phyloP scores from a whole-genome alignment of 2,888 invertebrate genomes.

The Drosophila buzzatii region DNA sequence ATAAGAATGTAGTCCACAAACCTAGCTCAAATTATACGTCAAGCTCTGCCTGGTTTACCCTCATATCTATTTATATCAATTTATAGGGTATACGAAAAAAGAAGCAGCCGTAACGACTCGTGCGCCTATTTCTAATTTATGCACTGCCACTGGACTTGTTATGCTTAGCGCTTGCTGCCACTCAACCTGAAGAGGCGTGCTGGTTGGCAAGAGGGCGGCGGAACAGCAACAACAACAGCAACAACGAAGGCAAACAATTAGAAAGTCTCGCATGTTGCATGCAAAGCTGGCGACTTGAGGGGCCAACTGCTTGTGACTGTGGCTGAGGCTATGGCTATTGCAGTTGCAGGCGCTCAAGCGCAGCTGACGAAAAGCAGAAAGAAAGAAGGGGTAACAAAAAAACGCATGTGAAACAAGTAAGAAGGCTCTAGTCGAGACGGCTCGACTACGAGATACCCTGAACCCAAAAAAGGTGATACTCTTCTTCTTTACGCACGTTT shows the following conservation, averaged over 20 bases:
- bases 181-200: slow-evolving; percentile 21
- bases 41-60: neutral
- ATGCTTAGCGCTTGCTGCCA: slow-evolving; percentile 57
- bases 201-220: neutral
- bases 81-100: slow-evolving; percentile 18
- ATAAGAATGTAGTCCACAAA: neutral
- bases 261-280: slow-evolving; percentile 76
- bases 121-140: slow-evolving; percentile 76
- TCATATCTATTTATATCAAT: no score
- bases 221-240: slow-evolving; percentile 29
- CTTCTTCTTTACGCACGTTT: no score
- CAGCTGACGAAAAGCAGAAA: slow-evolving; percentile 68
- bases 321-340: slow-evolving; percentile 11
- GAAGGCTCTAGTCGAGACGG: no score
- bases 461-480: no score
- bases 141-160: slow-evolving; percentile 73
- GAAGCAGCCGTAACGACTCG: slow-evolving; percentile 17
- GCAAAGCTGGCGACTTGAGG: slow-evolving; percentile 48
- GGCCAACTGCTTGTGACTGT: slow-evolving; percentile 11
- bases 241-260: slow-evolving; percentile 47
- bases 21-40: neutral
- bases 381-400: slow-evolving; percentile 53
- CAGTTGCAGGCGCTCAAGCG: slow-evolving; percentile 68
- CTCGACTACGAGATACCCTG: no score
- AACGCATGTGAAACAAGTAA: slow-evolving; percentile 46